phyloP scores from a whole-genome alignment of 2,797 vertebrate species.

The Eremophila alpestris region DNA sequence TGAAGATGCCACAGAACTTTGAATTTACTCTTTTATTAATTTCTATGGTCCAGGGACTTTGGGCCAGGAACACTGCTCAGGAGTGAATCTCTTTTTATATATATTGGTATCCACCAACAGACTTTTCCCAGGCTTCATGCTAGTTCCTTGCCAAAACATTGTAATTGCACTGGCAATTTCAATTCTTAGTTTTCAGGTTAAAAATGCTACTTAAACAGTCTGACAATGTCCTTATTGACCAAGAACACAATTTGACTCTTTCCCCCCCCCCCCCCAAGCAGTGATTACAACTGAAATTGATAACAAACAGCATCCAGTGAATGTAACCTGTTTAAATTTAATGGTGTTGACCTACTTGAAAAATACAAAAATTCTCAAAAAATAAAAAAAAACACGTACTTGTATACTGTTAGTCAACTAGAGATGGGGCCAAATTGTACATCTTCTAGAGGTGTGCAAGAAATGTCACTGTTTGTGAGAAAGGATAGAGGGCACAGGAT shows the following conservation, averaged over 20 bases:
- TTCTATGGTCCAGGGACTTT: background rate
- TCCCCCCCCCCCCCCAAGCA: rapidly evolving
- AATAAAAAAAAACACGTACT: background rate
- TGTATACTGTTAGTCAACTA: background rate
- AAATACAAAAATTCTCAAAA: background rate
- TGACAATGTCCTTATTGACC: background rate
- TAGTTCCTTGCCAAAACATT: background rate
- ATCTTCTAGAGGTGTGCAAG: background rate
- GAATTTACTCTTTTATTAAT: background rate
- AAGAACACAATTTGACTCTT: background rate
- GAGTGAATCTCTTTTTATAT: background rate
- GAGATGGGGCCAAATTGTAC: background rate
- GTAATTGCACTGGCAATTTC: background rate
- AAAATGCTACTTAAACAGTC: background rate
- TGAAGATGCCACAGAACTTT: background rate
- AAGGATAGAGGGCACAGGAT: background rate
- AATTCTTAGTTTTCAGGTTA: background rate
- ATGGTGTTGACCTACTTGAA: background rate
- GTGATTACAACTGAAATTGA: background rate
- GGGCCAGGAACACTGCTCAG: background rate
- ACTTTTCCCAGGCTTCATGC: background rate
- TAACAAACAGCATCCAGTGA: background rate
- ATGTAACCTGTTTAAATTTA: background rate
- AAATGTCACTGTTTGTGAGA: background rate
- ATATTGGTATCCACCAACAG: background rate